Evolutionary conservation across 2,797 vertebrate genomes (phyloP).

Genomic region (Coluber constrictor): DNA sequence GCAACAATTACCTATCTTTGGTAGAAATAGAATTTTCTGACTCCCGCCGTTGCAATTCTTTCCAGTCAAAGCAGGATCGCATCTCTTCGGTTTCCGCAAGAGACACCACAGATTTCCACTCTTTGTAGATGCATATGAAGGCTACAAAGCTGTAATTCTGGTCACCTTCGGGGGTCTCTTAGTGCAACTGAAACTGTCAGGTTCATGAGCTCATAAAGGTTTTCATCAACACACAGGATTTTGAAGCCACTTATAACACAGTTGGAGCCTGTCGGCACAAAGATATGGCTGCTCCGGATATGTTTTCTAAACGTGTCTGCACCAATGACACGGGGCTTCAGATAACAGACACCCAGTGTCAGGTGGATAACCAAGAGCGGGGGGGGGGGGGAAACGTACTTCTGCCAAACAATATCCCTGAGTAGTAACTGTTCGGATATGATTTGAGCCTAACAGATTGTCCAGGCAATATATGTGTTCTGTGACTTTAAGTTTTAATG

Average conservation of each 20-base stretch:
- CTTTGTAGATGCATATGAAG: background rate
- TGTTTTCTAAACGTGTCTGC: constrained; percentile 11
- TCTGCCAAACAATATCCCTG: background rate
- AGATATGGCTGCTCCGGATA: constrained; percentile 7
- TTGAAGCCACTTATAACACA: constrained; percentile 40
- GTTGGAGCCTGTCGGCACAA: background rate
- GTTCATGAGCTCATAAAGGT: constrained; percentile 39
- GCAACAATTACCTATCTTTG: background rate
- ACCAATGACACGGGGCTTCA: background rate
- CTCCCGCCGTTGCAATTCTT: background rate
- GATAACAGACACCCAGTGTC: background rate
- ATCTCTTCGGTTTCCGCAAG: background rate
- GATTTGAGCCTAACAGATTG: too few species aligned
- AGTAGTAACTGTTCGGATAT: background rate
- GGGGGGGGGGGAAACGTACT: background rate
- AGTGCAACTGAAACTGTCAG: constrained; percentile 6
- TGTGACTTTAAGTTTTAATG: too few species aligned
- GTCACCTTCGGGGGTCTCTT: constrained; percentile 30
- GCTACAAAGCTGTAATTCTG: background rate
- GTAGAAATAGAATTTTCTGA: background rate
- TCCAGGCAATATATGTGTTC: too few species aligned
- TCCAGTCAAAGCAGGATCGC: background rate
- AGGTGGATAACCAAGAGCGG: background rate
- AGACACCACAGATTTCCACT: background rate
- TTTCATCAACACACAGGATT: constrained; percentile 14